Percentiles rank a stretch among this genome's conserved stretches.
Conservation (phyloP, 1,140 invertebrate species). For the Cotesia vestalis region DNA sequence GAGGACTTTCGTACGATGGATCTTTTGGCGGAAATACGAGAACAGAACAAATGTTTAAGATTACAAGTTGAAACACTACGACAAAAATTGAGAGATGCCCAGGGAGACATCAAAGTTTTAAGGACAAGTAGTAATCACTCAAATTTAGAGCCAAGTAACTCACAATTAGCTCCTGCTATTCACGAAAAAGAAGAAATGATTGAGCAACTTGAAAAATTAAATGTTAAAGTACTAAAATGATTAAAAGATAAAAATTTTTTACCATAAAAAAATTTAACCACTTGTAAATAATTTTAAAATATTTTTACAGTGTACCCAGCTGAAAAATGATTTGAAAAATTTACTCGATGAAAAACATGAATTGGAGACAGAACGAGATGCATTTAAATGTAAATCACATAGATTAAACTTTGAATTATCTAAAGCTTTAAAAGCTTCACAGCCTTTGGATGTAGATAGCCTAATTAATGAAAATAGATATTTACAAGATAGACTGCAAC, state of each 20-base stretch:
- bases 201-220: slow-evolving; percentile 73
- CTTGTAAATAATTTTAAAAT: slow-evolving; percentile 10
- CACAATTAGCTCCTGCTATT: slow-evolving; percentile 56
- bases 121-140: slow-evolving; percentile 57
- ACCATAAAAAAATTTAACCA: slow-evolving; percentile 6
- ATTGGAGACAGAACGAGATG: slow-evolving; percentile 80
- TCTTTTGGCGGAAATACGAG: slow-evolving; percentile 69
- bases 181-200: slow-evolving; percentile 75
- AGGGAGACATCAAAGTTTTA: slow-evolving; percentile 77
- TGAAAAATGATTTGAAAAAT: slow-evolving; percentile 78
- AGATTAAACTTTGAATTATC: slow-evolving; percentile 84
- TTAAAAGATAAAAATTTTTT: slow-evolving; percentile 14
- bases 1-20: slow-evolving; percentile 53
- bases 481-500: slow-evolving; percentile 81
- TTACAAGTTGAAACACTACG: slow-evolving; percentile 76
- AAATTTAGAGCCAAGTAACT: slow-evolving; percentile 46
- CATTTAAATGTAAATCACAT: slow-evolving; percentile 86
- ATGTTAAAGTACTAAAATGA: slow-evolving; percentile 67
- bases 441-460: slow-evolving; percentile 82
- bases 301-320: slow-evolving; percentile 69
- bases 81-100: slow-evolving; percentile 76
- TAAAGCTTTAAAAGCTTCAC: slow-evolving; percentile 71
- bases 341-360: slow-evolving; percentile 90
- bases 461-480: slow-evolving; percentile 82
- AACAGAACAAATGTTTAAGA: slow-evolving; percentile 74